Percentiles rank a stretch among this genome's conserved stretches.
Conservation (phyloP, 2,797 vertebrate genomes). For the Florisuga fusca region DNA sequence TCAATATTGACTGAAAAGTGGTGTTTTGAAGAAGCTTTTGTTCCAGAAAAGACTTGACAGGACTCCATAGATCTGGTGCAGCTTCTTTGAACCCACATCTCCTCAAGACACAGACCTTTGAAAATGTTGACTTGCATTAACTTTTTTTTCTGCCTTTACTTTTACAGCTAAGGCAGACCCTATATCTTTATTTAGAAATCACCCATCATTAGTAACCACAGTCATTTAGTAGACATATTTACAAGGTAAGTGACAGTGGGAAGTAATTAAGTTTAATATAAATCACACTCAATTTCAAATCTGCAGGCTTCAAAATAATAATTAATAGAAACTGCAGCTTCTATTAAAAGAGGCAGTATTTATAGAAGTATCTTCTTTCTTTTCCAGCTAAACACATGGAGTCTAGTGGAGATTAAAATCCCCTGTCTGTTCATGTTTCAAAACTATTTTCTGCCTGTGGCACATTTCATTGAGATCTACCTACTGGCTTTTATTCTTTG, state of each 20-base stretch:
- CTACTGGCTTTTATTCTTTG: not conserved
- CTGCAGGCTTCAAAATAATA: conserved; percentile 56
- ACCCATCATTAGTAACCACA: conserved; percentile 25
- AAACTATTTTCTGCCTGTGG: not conserved
- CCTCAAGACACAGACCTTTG: not conserved
- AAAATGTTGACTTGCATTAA: not conserved
- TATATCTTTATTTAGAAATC: conserved; percentile 56
- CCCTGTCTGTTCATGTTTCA: not conserved
- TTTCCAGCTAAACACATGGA: not conserved
- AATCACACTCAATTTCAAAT: conserved; percentile 40
- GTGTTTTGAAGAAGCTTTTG: not conserved
- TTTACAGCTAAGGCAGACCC: not conserved
- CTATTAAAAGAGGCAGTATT: conserved; percentile 48
- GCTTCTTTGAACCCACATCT: not conserved
- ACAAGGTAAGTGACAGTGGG: conserved; percentile 59
- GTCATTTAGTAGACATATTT: conserved; percentile 34
- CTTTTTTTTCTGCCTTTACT: conserved; percentile 7
- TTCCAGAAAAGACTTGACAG: not conserved
- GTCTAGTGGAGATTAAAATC: conserved; percentile 11
- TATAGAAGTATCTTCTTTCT: conserved; percentile 26
- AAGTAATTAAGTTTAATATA: conserved; percentile 67
- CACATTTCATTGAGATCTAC: not conserved
- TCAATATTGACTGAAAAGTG: not conserved
- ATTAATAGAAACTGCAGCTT: conserved; percentile 56
- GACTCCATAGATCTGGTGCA: not conserved